A percentile compares a stretch with the other conserved stretches of the same genome.
These are phyloP conservation scores for Campoplex capitator DNA, from an alignment of 2,888 invertebrate genomes.

Conservation along the genomic window DNA sequence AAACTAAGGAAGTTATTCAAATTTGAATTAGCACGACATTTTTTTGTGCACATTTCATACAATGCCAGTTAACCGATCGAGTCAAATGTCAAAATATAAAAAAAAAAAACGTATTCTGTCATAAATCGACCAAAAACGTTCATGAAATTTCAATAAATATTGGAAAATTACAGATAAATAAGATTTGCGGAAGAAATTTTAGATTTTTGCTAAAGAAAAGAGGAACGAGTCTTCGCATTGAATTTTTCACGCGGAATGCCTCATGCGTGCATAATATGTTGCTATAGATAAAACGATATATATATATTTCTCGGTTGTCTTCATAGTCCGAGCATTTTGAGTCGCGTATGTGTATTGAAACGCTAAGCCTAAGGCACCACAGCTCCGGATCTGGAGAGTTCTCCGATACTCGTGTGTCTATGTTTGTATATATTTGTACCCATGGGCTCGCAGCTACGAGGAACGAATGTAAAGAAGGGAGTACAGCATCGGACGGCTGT, in stretches of 20 bases:
- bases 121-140: neutral
- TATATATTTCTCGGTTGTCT: constrained; percentile 48
- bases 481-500: constrained; percentile 63
- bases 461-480: constrained; percentile 56
- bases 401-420: constrained; percentile 59
- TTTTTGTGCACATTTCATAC: too few relatives aligned
- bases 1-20: too few relatives aligned
- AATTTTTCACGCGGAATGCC: neutral
- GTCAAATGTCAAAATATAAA: neutral
- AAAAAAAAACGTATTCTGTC: neutral
- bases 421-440: constrained; percentile 36
- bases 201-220: too few relatives aligned
- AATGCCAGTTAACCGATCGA: neutral
- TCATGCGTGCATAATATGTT: neutral
- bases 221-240: neutral
- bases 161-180: too few relatives aligned
- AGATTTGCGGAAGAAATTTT: too few relatives aligned
- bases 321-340: constrained; percentile 69
- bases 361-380: constrained; percentile 75
- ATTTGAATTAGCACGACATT: neutral
- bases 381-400: constrained; percentile 36
- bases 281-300: neutral
- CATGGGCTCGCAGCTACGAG: constrained; percentile 34
- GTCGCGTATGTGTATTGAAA: constrained; percentile 77
- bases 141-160: neutral